Base-by-base conservation (phyloP, 2,113 vertebrate genomes). In the Laterallus jamaicensis region DNA sequence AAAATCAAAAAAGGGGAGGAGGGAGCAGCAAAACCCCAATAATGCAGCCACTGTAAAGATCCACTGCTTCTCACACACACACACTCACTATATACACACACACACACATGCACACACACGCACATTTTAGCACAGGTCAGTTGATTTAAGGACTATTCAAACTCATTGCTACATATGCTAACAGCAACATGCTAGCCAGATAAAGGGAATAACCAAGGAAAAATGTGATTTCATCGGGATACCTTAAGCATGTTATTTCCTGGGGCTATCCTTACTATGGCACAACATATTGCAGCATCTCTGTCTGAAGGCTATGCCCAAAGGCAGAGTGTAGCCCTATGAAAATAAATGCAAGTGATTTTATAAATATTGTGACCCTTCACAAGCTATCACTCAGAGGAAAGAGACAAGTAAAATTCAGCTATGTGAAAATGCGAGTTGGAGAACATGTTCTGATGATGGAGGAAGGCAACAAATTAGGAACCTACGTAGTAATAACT, bases 341-440 rank as follows among this genome's bases (percentile, higher is more conserved):
- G 37, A 85, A 87, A 92, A 85, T 66, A 91, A 92, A 62, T 29
- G 10, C 28, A 73, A 84, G 49, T 47, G n/a, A 56, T 71, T 49
- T 75, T 81, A 42, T 54, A 82, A 73, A 85, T 69, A 74, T 49
- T 79, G 40, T 71, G 28, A 25, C 22, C 35, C 49, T 95, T 95
- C 69, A 66, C 54, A 92, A 92, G 31, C 17, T 29, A 80, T 52
- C 64, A 62, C 58, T 64, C 10, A 19, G 32, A 74, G 44, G 60
- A 92, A 86, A 71, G 1, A 35, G 71, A 42, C 11, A 85, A 92
- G 40, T 47, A 52, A 90, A 92, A 75, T 37, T 60, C 55, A 78
- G 28, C 73, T 86, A 7, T 19, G 52, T 68, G 68, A 91, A 95
- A 90, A 70, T 76, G 15, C 39, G n/a, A 91, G 68, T 47, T 78